Base-by-base conservation (phyloP, 53 echinoderm and acorn worm genomes). In the Antedon mediterranea region DNA sequence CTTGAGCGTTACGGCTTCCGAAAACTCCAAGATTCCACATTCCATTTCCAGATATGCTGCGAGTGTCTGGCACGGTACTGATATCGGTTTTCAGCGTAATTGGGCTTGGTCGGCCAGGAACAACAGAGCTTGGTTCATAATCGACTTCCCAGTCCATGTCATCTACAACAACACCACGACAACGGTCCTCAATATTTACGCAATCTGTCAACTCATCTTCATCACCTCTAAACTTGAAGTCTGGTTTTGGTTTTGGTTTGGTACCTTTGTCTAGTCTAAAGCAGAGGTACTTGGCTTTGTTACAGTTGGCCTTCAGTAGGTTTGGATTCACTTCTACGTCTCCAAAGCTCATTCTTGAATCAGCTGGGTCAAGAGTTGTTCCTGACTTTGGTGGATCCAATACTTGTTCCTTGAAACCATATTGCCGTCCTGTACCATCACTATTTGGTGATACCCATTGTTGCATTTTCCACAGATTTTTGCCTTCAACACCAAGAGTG, bases 21-120 rank as follows among this genome's bases (percentile, higher is more conserved):
- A 85, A 94, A 30, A 91, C 74, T 26, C 87, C 91, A 78, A 94
- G 81, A 29, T 82, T 85, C 94, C 94, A 94, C 33, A 94, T 84
- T 33, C 87, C 71, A 72, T 83, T 32, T 32, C 94, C 94, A 30
- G 85, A 82, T 6, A 94, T 87, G 3, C 84, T 79, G 8, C 94
- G 91, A 57, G 91, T 91, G n/a, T 89, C 84, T 20, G 78, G 72
- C 28, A 77, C 78, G 70, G 90, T 88, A n/a, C 43, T 41, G 15
- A 88, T 79, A 4, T 79, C 32, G 29, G 84, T 78, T 34, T 86
- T 78, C 29, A 93, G 76, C 28, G 32, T 84, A 7, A 93, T 79
- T 0, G 87, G 57, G 9, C 85, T 90, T 33, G 74, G 80, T 20
- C 37, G 42, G 8, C 91, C 94, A 15, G 94, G 94, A 33, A 57